Evolutionary conservation across 1,140 invertebrate genomes (phyloP), one percentile per base, ranked within the genome.

Genomic region (Orchestia grillus): DNA sequence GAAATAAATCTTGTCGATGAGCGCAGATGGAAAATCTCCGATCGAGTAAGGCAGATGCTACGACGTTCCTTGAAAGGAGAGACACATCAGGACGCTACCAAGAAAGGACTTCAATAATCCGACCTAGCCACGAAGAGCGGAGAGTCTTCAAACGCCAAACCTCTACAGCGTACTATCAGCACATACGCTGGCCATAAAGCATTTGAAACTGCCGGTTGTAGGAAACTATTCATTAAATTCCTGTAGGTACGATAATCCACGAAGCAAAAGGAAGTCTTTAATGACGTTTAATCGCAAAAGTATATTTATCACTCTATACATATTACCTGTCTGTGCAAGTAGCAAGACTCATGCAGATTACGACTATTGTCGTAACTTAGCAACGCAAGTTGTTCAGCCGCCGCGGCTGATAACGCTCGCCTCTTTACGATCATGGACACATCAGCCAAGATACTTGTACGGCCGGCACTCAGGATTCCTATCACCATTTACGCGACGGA

Each of bases 401-500:
- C 88, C 11, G 44, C 88, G 28, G 41, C 41, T 44, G 88, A 91
- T 91, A 91, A 91, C 62, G 88, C 41, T 19, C 44, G 11, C 88
- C 88, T 43, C 44, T 91, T 91, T 91, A 91, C 88, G 88, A 91
- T 28, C 88, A 42, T 15, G 44, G 88, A 42, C 15, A 28, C 41
- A 91, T 91, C 44, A 91, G 28, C 41, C 88, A 41, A 6, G 44
- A 91, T 44, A 11, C 44, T 43, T 44, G 44, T 42, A 19, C 44
- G 4, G 88, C 88, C 88, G 42, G 88, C 15, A 42, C 88, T 91
- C 88, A 77, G 62, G 62, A 77, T 77, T 77, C 88, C 88, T 91
- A 91, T 91, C 88, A 91, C 41, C 88, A 91, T 77, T 91, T 91
- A 91, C 41, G 44, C 41, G 4, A 91, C 88, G 44, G 88, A 91